phyloP scores from a whole-genome alignment of 92 coral and sea anemone genomes.

The Phymanthus crucifer region DNA sequence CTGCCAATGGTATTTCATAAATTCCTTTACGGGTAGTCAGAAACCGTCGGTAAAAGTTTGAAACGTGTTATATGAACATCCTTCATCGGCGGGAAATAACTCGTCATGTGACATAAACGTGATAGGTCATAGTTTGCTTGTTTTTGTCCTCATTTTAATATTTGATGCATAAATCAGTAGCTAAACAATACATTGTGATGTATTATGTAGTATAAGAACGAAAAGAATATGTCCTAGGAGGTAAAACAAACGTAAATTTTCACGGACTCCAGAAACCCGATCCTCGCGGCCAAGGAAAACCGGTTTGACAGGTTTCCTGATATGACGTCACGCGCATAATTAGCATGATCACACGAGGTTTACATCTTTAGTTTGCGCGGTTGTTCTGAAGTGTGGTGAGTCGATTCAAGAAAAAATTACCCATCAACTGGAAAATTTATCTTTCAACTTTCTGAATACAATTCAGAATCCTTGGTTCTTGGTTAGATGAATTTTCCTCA shows the following conservation, averaged over 20 bases:
- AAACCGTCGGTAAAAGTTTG: not conserved
- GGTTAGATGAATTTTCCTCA: not conserved
- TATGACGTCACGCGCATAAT: conserved; percentile 21
- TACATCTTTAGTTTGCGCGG: conserved; percentile 7
- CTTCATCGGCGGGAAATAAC: not conserved
- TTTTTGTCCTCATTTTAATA: not conserved
- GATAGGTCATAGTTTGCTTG: not conserved
- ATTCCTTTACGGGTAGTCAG: not conserved
- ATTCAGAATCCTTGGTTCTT: not conserved
- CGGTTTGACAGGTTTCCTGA: conserved; percentile 19
- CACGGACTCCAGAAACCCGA: conserved; percentile 4
- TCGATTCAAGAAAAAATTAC: not conserved
- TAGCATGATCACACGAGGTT: conserved; percentile 28
- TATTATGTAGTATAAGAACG: not conserved
- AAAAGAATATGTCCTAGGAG: not conserved
- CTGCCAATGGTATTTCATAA: not conserved
- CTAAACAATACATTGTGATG: not conserved
- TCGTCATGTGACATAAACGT: conserved; percentile 6
- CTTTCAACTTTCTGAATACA: not conserved
- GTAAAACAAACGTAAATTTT: not conserved
- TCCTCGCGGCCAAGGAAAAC: conserved; percentile 5
- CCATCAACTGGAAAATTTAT: not conserved
- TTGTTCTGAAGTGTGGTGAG: not conserved
- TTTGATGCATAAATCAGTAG: not conserved
- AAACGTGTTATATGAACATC: not conserved